Base-by-base conservation (phyloP, 2,113 vertebrate genomes). In the Opisthocomus hoazin region DNA sequence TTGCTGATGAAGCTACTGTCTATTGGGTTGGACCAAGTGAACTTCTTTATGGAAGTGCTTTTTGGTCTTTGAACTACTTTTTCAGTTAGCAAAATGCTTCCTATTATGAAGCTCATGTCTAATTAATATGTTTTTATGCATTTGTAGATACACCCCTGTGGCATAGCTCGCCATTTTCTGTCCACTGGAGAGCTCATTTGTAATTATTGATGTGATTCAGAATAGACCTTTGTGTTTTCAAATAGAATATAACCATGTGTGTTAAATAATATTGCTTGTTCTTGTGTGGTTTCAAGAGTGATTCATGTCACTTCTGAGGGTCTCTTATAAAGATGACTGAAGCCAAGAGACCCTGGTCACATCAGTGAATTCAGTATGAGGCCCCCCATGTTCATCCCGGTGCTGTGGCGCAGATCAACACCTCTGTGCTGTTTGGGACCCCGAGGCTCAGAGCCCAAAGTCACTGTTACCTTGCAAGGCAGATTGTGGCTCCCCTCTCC, bases 111-210 rank as follows among this genome's bases (percentile, higher is more conserved):
- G 36, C 74, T 95, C 14, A 50, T 43, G 17, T 95, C 87, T 90
- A 63, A 85, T 79, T 82, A 68, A 34, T 93, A 32, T 45, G 18
- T 56, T 93, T 84, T 64, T 56, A 50, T 90, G 36, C 48, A 58
- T 78, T 87, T 91, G 48, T 92, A 83, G 76, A 68, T 73, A 65
- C 17, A 70, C 32, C 29, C 58, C 23, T 48, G 76, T 94, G 88
- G 41, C 89, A 65, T 22, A 83, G 41, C 54, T 90, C 5, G 2
- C 71, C 8, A 6, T 54, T 88, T 92, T 32, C 79, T 90, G 66
- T 61, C 68, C 50, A 5, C 39, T 71, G 75, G 68, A 77, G 64
- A 66, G 58, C 23, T 87, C 6, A 2, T 86, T 74, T 1, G 0
- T 89, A 89, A 73, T 78, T 89, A 61, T 15, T 9, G 0, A 4